Evolutionary conservation across 2,797 vertebrate genomes (phyloP), one percentile per base, ranked within the genome.

Genomic region (Aeoliscus strigatus): DNA sequence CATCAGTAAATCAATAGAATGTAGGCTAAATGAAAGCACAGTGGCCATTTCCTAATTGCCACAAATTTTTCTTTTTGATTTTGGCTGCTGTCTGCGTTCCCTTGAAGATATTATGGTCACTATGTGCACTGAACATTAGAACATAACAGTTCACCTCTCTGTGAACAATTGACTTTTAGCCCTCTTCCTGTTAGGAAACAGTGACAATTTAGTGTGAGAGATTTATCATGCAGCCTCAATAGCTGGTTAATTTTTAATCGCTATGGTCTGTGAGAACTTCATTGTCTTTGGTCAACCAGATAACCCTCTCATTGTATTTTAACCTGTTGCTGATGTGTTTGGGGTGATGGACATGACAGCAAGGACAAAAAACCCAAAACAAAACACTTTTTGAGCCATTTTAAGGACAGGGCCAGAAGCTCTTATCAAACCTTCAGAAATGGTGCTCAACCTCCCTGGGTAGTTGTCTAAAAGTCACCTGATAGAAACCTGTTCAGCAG

Each of bases 221-320:
- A 44, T 56, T 73, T 38, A 16, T 38, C 41, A 4, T 15, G 9
- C 32, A 32, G 14, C 17, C 15, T 34, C 30, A 33, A 13, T 24
- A 34, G 27, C 29, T 52, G 30, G 70, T 80, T 71, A 79, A 78
- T 73, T 68, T 43, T 77, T 80, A 81, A 80, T 55, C 70, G 24
- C n/a, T n/a, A 21, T 21, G 3, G 18, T 21, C 6, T 6, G 6
- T 21, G 18, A 6, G 6, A 21, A 21, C 6, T 21, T 21, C 18
- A 21, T 21, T 21, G 18, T 21, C 18, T 3, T 21, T 3, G 3
- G 3, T 21, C 18, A n/a, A n/a, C n/a, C n/a, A 21, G 23, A 47
- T 49, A 42, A 45, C 18, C 24, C 8, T 36, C n/a, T n/a, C n/a
- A n/a, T n/a, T n/a, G n/a, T n/a, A 6, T 40, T 29, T 29, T 39